These are phyloP conservation scores for Paratilapia polleni DNA, from an alignment of 2,113 vertebrate species.

Conservation along the genomic window DNA sequence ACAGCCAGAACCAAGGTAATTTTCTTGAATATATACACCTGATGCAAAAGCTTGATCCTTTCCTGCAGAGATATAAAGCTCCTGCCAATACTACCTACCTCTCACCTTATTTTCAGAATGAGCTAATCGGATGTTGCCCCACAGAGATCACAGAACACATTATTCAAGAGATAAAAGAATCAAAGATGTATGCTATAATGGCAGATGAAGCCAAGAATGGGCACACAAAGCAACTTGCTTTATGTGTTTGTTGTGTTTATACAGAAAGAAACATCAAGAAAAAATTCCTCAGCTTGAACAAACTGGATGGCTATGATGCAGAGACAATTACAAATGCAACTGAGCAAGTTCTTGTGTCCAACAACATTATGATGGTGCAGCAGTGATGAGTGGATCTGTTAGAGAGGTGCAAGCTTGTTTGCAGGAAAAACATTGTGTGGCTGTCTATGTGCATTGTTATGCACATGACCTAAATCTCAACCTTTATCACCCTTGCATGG, in stretches of 20 bases:
- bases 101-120: background rate
- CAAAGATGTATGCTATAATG: background rate
- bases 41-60: background rate
- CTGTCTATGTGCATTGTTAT: no score
- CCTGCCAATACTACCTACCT: background rate
- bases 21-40: fast-evolving
- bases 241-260: background rate
- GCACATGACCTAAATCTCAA: no score
- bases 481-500: no score
- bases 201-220: background rate
- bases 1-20: fast-evolving
- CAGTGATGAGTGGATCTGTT: background rate
- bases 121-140: background rate
- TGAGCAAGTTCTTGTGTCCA: background rate
- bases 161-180: background rate
- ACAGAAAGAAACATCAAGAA: background rate
- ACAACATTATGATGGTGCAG: fast-evolving
- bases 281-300: no score
- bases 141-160: background rate
- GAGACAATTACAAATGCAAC: background rate
- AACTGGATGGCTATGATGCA: background rate
- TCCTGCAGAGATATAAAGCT: background rate
- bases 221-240: background rate
- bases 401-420: no score
- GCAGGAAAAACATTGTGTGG: no score